A percentile compares a stretch with the other conserved stretches of the same genome.
Evolutionary conservation across 2,888 invertebrate species (phyloP).

Genomic region (Hydrotaea cyrtoneurina): DNA sequence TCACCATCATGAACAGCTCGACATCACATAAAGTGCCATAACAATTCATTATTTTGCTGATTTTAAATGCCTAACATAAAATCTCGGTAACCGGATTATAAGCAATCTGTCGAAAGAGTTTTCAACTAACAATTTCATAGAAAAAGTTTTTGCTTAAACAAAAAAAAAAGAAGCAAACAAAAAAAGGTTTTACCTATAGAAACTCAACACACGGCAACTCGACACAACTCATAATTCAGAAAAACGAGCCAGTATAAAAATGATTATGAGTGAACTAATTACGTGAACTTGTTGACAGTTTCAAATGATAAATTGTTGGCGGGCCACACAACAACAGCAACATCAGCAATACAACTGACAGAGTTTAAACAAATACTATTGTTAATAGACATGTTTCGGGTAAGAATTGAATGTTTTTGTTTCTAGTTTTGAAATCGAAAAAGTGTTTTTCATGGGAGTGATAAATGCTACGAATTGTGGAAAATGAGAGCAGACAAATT

Average conservation of each 20-base stretch:
- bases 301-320: slow-evolving; percentile 8
- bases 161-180: too few relatives aligned
- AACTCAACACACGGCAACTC: not conserved
- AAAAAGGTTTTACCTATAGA: not conserved
- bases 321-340: not conserved
- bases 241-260: not conserved
- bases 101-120: not conserved
- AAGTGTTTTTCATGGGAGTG: too few relatives aligned
- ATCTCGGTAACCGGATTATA: not conserved
- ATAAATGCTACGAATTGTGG: too few relatives aligned
- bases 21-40: slow-evolving; percentile 39
- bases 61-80: not conserved
- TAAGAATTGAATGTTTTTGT: not conserved
- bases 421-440: not conserved
- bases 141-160: slow-evolving; percentile 27
- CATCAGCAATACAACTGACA: not conserved
- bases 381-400: not conserved
- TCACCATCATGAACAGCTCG: not conserved
- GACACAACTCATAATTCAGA: not conserved
- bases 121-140: not conserved
- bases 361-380: not conserved
- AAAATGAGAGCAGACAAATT: too few relatives aligned
- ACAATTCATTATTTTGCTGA: slow-evolving; percentile 28
- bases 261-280: slow-evolving; percentile 26
- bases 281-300: slow-evolving; percentile 12